Base-by-base conservation (phyloP, 2,888 invertebrate genomes). In the Agrochola macilenta region DNA sequence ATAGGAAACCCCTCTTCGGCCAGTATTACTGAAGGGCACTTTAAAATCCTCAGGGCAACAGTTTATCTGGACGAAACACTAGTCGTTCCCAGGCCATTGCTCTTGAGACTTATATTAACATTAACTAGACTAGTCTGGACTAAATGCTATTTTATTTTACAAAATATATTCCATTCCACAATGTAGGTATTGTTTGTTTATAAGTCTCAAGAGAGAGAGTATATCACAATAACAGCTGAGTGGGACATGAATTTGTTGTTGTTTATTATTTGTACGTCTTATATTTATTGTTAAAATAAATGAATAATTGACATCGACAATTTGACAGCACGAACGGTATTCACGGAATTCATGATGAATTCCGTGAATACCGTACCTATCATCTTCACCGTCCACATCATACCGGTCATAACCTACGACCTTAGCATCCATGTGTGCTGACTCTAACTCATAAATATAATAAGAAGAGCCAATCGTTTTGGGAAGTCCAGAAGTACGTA, bases 71-170 rank as follows among this genome's bases (percentile, higher is more conserved):
- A 30, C 81, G 72, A 76, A 78, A 68, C 69, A 64, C 74, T 68
- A 77, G 76, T 74, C 76, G 74, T 82, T 80, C 69, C 73, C 76
- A 80, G 87, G 78, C 46, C 84, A 78, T 89, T 88, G 85, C 84
- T 82, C 87, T 76, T 74, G 49, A 70, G 69, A 84, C 82, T 81
- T 77, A 73, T 86, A 88, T 87, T 83, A 82, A 65, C 86, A 82
- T 84, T 71, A 81, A 83, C 81, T 84, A 75, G 83, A 81, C 79
- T 74, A 63, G 64, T 81, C 76, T 78, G 73, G 78, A 78, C 74
- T 76, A 61, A 79, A 81, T 68, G 73, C 52, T 69, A 43, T 76
- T 84, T 78, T 66, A 64, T 77, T 84, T 69, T 70, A 73, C 70
- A 61, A 78, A 74, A 73, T 78, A 70, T 72, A 73, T 83, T 86